Percentiles rank a stretch among this genome's conserved stretches.
Conservation (phyloP, 2,888 invertebrate species). For the Leucophenga montana region DNA sequence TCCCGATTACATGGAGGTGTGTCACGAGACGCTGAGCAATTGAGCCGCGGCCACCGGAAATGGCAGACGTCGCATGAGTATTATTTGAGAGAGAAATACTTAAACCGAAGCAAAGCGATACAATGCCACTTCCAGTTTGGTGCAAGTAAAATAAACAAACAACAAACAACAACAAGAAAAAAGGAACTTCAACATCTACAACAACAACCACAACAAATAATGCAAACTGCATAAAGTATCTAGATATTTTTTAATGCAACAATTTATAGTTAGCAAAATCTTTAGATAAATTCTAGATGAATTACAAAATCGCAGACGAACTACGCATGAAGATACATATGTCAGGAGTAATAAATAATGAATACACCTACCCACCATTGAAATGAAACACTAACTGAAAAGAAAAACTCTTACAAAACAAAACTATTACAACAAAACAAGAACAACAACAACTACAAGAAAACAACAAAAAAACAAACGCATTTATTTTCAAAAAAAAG, state of each 20-base stretch:
- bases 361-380: constrained; percentile 24
- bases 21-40: constrained; percentile 86
- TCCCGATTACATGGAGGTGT: constrained; percentile 97
- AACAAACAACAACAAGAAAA: background rate
- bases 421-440: constrained; percentile 14
- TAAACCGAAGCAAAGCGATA: constrained; percentile 30
- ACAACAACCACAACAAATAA: background rate
- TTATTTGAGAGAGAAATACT: constrained; percentile 55
- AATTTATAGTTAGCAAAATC: constrained; percentile 49
- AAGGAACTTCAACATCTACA: constrained; percentile 13
- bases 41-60: constrained; percentile 64
- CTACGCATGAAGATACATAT: constrained; percentile 25
- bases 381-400: constrained; percentile 22
- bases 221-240: constrained; percentile 30
- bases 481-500: constrained; percentile 59
- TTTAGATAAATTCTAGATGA: constrained; percentile 47
- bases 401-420: constrained; percentile 34
- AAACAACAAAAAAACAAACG: constrained; percentile 43
- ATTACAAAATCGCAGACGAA: constrained; percentile 36
- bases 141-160: background rate
- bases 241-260: constrained; percentile 42
- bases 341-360: constrained; percentile 25
- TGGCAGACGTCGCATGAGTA: constrained; percentile 65
- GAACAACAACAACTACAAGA: background rate
- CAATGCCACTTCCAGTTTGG: background rate